Base-by-base conservation (phyloP, 2,888 invertebrate genomes). In the Antheraea yamamai region DNA sequence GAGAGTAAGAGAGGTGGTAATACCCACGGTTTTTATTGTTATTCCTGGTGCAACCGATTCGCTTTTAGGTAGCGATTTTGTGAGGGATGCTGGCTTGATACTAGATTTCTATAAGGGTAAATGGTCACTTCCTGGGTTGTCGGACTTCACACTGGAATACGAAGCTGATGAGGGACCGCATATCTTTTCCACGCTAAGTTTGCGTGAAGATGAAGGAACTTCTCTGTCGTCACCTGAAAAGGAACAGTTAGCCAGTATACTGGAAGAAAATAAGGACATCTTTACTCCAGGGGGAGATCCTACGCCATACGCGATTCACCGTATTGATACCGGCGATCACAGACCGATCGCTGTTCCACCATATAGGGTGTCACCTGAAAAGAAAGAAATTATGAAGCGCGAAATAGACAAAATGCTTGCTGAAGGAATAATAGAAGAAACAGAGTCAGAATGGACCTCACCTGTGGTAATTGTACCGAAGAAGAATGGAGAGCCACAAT, bases 371-470 rank as follows among this genome's bases (percentile, higher is more conserved):
- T 61, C 74, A n/a, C 80, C 79, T n/a, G 74, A 66, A 0, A 78
- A 77, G 20, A 78, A 75, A 30, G 76, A 75, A 14, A 20, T 77
- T 0, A 74, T 78, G 70, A 47, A 30, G 35, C 23, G n/a, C 12
- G 79, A 81, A 51, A 70, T 81, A 4, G 76, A 79, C 0, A 78
- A 77, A 72, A 78, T 81, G 77, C 64, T 81, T 7, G 35, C 35
- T 39, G 35, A 39, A 39, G 35, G 4, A 35, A 35, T 35, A 4
- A 35, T 35, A 35, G 35, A 35, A 35, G 35, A 35, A 4, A 4
- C 35, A 35, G 35, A 35, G 4, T 35, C 35, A 35, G 35, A 35
- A 4, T 35, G 35, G 35, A 35, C 35, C 35, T 35, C 35, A 35
- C 35, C 35, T 4, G 35, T 35, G 35, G 35, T 35, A 35, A 35